Percentiles rank a stretch among this genome's conserved stretches.
These are phyloP conservation scores for Paracentrotus lividus DNA, from an alignment of 53 echinoderm and acorn worm genomes.

Conservation along the genomic window DNA sequence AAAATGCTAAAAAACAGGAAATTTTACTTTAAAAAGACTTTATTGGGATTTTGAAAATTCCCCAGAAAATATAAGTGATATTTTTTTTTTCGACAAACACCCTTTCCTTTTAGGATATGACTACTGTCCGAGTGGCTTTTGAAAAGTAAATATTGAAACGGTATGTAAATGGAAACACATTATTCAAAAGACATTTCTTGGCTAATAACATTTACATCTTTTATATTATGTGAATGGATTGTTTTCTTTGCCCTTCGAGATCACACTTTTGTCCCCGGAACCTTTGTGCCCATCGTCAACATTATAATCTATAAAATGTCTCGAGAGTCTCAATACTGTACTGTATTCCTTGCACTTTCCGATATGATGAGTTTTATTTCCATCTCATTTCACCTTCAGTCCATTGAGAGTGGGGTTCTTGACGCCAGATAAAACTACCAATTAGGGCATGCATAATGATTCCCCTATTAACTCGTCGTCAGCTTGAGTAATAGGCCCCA, in stretches of 20 bases:
- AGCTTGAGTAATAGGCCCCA: not conserved
- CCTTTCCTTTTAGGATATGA: no score
- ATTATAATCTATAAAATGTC: no score
- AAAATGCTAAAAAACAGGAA: no score
- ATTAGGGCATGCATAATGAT: conserved; percentile 42
- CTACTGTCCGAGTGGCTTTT: no score
- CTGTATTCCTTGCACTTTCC: conserved; percentile 33
- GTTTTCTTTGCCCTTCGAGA: not conserved
- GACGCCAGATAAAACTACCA: conserved; percentile 42
- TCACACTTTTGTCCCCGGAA: no score
- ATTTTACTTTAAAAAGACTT: no score
- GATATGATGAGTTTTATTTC: conserved; percentile 22
- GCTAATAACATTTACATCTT: not conserved
- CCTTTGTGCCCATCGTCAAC: no score
- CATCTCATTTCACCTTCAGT: conserved; percentile 19
- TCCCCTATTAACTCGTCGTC: not conserved
- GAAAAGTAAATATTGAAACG: no score
- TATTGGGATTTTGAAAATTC: no score
- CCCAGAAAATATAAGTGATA: no score
- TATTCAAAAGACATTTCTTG: not conserved
- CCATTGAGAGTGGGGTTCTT: not conserved
- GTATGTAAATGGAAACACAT: no score
- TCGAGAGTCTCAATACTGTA: not conserved
- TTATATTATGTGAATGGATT: not conserved
- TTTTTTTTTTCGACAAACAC: no score